Percentiles rank a stretch among this genome's conserved stretches.
These are phyloP conservation scores for Distichodus sexfasciatus DNA, from an alignment of 2,797 vertebrate genomes.

Conservation along the genomic window DNA sequence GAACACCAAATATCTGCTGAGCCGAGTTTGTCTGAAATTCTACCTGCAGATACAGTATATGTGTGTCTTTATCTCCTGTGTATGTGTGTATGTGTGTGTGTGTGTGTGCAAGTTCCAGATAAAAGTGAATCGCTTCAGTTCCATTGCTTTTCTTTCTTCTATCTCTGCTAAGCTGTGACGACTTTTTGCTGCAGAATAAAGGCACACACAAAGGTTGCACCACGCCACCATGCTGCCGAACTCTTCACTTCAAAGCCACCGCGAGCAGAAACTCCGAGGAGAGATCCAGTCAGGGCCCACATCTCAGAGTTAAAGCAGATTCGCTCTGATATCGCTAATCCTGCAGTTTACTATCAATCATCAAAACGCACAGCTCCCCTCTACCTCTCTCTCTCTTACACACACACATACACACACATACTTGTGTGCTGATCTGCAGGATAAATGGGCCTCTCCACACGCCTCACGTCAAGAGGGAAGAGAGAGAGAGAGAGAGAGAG, in stretches of 20 bases:
- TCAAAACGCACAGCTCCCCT: slow-evolving; percentile 2
- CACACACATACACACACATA: background rate
- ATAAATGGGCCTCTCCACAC: background rate
- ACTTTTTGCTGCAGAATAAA: background rate
- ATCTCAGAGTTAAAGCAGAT: slow-evolving; percentile 16
- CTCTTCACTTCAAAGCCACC: slow-evolving; percentile 15
- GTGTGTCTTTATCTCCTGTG: too few species aligned
- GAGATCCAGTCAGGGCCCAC: too few species aligned
- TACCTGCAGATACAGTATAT: too few species aligned
- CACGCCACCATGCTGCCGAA: background rate
- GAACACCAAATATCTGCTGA: too few species aligned
- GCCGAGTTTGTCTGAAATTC: too few species aligned
- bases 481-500: too few species aligned
- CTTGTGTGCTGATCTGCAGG: background rate
- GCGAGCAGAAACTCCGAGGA: slow-evolving; percentile 16
- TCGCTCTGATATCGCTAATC: slow-evolving; percentile 14
- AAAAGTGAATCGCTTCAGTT: background rate
- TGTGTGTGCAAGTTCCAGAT: background rate
- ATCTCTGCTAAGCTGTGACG: background rate
- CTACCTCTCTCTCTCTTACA: background rate
- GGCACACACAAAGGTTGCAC: too few species aligned
- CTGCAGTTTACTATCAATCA: slow-evolving; percentile 25
- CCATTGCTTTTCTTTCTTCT: too few species aligned
- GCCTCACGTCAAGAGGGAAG: background rate
- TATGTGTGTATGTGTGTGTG: background rate